These are phyloP conservation scores for Anguilla pacifica DNA, from an alignment of 2,797 vertebrate species.

Conservation along the genomic window DNA sequence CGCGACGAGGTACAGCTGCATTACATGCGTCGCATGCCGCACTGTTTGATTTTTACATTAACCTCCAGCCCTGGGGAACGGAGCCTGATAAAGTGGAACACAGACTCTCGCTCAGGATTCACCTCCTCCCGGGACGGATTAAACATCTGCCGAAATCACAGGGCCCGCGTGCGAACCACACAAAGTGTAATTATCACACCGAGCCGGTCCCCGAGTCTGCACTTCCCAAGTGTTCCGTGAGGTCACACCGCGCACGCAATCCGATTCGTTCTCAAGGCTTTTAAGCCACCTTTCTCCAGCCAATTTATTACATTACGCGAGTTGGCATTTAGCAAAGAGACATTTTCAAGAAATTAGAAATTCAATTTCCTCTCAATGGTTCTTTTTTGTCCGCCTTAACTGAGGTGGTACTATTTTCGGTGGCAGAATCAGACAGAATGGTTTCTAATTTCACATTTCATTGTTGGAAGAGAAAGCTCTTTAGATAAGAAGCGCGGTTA, in stretches of 20 bases:
- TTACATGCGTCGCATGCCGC: conserved; percentile 1
- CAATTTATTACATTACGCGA: conserved; percentile 36
- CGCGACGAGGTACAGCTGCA: not conserved
- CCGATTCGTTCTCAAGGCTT: conserved; percentile 40
- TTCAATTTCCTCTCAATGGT: conserved; percentile 31
- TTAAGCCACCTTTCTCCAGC: conserved; percentile 41
- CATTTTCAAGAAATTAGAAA: conserved; percentile 41
- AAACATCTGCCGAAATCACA: conserved; percentile 29
- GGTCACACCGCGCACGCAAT: conserved; percentile 37
- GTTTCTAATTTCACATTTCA: not conserved
- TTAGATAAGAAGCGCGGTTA: not conserved
- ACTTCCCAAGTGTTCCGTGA: conserved; percentile 29
- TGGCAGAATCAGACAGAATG: not conserved
- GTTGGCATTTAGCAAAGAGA: conserved; percentile 40
- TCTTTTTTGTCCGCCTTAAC: not conserved
- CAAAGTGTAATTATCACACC: conserved; percentile 25
- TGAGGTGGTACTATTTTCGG: not conserved
- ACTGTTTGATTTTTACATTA: conserved; percentile 38
- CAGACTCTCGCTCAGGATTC: not conserved
- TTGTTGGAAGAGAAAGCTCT: not conserved
- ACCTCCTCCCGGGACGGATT: conserved; percentile 26
- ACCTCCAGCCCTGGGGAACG: conserved; percentile 24
- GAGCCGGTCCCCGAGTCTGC: not conserved
- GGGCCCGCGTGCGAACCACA: not conserved
- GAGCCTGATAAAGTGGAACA: conserved; percentile 23